A percentile compares a stretch with the other conserved stretches of the same genome.
These are phyloP conservation scores for Origma solitaria DNA, from an alignment of 2,113 vertebrate genomes.

Conservation along the genomic window DNA sequence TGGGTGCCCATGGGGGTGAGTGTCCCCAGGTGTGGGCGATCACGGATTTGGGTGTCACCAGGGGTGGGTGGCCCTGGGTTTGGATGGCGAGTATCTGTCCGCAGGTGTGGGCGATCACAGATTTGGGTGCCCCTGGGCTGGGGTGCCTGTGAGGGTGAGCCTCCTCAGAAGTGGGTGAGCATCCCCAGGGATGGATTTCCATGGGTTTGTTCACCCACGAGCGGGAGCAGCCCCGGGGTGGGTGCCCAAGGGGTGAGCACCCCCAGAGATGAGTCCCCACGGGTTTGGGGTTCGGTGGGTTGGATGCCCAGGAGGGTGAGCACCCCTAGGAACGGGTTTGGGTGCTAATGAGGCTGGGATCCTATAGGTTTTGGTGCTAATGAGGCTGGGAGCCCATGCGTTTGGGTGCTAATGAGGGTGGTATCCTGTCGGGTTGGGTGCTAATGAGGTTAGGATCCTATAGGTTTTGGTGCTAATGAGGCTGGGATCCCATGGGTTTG, in stretches of 20 bases:
- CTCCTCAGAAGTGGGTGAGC: too few relatives aligned
- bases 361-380: too few relatives aligned
- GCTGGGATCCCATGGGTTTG: too few relatives aligned
- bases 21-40: neutral
- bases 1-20: neutral
- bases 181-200: neutral
- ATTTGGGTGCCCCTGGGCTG: neutral
- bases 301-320: neutral
- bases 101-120: neutral
- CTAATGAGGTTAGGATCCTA: too few relatives aligned
- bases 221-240: neutral
- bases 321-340: accelerated
- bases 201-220: accelerated
- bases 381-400: too few relatives aligned
- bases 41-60: neutral
- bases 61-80: neutral
- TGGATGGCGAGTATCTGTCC: accelerated
- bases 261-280: too few relatives aligned
- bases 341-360: too few relatives aligned
- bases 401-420: too few relatives aligned
- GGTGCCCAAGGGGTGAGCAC: too few relatives aligned
- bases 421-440: too few relatives aligned
- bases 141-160: accelerated
- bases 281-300: too few relatives aligned
- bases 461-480: too few relatives aligned